Percentiles rank a stretch among this genome's conserved stretches.
Conservation (phyloP, 2,888 invertebrate genomes). For the Malacosoma neustria region DNA sequence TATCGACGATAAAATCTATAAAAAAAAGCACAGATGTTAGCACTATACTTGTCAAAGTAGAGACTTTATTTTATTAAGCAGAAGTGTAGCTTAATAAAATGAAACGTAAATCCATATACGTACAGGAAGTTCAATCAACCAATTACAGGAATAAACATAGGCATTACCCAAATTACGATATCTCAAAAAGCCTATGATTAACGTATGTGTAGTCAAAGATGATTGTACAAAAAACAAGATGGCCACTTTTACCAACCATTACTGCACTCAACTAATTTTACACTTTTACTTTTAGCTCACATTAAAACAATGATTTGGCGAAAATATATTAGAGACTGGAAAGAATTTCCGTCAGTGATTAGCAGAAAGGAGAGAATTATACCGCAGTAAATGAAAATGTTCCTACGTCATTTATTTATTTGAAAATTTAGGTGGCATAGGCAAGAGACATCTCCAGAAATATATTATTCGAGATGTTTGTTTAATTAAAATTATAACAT, state of each 20-base stretch:
- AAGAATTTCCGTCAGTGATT: not conserved
- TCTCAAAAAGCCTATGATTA: not conserved
- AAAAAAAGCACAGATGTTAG: no score
- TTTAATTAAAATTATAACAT: no score
- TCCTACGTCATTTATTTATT: no score
- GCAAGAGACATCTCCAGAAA: no score
- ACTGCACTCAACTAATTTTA: conserved; percentile 22
- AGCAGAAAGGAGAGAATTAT: not conserved
- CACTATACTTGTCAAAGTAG: no score
- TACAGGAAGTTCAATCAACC: not conserved
- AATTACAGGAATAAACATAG: not conserved
- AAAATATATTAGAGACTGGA: conserved; percentile 18
- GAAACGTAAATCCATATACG: not conserved
- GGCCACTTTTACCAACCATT: conserved; percentile 12
- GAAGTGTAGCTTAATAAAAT: no score
- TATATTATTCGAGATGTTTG: no score
- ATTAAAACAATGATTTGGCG: conserved; percentile 49
- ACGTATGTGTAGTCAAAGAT: not conserved
- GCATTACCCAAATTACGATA: not conserved
- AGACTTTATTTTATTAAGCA: no score
- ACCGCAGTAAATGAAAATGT: no score
- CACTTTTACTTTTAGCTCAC: conserved; percentile 52
- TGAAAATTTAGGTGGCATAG: no score
- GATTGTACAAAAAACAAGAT: not conserved
- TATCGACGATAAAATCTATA: no score